These are phyloP conservation scores for Chaunax sp. DNA, from an alignment of 2,797 vertebrate species.

Conservation along the genomic window DNA sequence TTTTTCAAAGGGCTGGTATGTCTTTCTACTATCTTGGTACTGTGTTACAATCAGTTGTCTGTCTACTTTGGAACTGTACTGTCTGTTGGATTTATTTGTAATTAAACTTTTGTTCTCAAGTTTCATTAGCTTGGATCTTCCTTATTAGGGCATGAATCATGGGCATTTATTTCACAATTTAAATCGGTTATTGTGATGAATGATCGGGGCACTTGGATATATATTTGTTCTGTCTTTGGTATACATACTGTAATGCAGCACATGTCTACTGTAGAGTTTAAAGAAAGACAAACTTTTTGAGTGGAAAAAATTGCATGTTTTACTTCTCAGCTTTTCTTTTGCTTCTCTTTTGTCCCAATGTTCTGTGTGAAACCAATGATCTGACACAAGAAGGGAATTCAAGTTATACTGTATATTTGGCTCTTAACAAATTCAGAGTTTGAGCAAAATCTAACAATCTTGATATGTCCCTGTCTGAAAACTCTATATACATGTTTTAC, in stretches of 20 bases:
- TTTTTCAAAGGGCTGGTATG: constrained; percentile 80
- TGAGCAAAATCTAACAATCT: constrained; percentile 56
- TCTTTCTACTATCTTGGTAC: constrained; percentile 81
- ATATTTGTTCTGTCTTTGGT: constrained; percentile 38
- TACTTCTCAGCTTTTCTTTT: not conserved
- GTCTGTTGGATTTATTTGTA: constrained; percentile 56
- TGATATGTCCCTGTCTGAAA: constrained; percentile 35
- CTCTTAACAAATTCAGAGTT: constrained; percentile 29
- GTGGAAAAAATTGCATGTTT: no score
- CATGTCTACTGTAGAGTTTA: constrained; percentile 24
- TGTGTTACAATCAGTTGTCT: constrained; percentile 69
- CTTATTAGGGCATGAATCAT: constrained; percentile 52
- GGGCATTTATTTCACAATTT: constrained; percentile 68
- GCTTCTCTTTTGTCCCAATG: constrained; percentile 7
- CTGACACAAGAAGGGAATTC: constrained; percentile 63
- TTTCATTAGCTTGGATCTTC: constrained; percentile 52
- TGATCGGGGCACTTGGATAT: constrained; percentile 42
- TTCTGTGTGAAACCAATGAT: constrained; percentile 37
- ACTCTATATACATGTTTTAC: constrained; percentile 22
- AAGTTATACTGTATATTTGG: constrained; percentile 10
- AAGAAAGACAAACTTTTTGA: constrained; percentile 3
- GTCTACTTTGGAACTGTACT: constrained; percentile 66
- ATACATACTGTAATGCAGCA: constrained; percentile 38
- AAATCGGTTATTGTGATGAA: constrained; percentile 36
- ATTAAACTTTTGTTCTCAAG: constrained; percentile 49